Evolutionary conservation across 2,888 invertebrate genomes (phyloP), one percentile per base, ranked within the genome.

Genomic region (Brachycybe producta): DNA sequence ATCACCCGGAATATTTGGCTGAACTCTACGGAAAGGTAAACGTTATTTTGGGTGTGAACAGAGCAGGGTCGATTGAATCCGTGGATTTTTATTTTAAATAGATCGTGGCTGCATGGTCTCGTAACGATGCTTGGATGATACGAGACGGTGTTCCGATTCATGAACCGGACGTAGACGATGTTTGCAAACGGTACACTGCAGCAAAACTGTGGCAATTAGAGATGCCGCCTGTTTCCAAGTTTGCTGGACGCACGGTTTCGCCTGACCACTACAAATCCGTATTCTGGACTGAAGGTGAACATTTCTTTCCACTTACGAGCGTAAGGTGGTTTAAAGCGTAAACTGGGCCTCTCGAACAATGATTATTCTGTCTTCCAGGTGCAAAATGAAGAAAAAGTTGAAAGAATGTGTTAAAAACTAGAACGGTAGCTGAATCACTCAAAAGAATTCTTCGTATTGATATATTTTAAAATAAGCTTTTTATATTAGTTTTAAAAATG

Each of bases 231-330:
- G 46, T 46, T n/a, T 46, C 38, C 27, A 15, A 35, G n/a, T 46
- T 46, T 24, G 46, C 36, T 17, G 35, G 32, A 17, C 28, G 32
- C 13, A 46, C 36, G 2, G 32, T 46, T 21, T 46, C 46, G 26
- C 46, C 46, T 5, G 46, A 46, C 26, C 46, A 46, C 11, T 46
- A 46, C 19, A 17, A 35, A 8, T 34, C 46, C n/a, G 46, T 46
- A n/a, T 46, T 23, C 17, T 46, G 46, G 46, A n/a, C 19, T 19
- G 19, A 42, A 42, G 42, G 42, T 42, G 28, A 24, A 26, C n/a
- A 41, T 21, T 19, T 41, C 3, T 42, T 19, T n/a, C 8, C 32
- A n/a, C n/a, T 30, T 30, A 8, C 8, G n/a, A 30, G 32, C 32
- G n/a, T n/a, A n/a, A n/a, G n/a, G n/a, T n/a, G n/a, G n/a, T n/a